Evolutionary conservation across 2,797 vertebrate species (phyloP).

Genomic region (Austrolebias charrua): DNA sequence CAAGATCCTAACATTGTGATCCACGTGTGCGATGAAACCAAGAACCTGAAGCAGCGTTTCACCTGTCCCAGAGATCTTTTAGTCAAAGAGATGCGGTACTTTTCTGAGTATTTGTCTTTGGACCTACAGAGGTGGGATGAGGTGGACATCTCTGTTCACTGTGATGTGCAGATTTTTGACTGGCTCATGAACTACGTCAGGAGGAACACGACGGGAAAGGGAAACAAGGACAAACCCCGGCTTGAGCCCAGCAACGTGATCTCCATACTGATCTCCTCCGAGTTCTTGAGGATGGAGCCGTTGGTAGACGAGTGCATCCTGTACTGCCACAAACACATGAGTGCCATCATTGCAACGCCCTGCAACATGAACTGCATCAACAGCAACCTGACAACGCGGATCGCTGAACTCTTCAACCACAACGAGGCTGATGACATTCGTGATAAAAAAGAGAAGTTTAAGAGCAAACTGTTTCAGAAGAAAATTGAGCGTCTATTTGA

Average conservation of each 20-base stretch:
- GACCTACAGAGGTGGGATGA: slow-evolving; percentile 96
- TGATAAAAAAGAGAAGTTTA: slow-evolving; percentile 98
- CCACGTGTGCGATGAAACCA: slow-evolving; percentile 97
- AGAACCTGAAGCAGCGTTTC: slow-evolving; percentile 97
- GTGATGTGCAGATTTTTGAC: slow-evolving; percentile 97
- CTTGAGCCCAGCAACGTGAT: slow-evolving; percentile 99
- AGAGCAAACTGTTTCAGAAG: slow-evolving; percentile 99
- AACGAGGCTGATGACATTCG: slow-evolving; percentile 92
- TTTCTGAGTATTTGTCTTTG: slow-evolving; percentile 93
- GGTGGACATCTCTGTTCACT: slow-evolving; percentile 98
- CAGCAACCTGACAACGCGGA: slow-evolving; percentile 87
- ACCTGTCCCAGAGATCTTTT: slow-evolving; percentile 93
- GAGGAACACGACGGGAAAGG: slow-evolving; percentile 84
- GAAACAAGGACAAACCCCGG: slow-evolving; percentile 83
- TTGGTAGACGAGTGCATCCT: slow-evolving; percentile 95
- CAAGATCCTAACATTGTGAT: slow-evolving; percentile 97
- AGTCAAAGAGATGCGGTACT: slow-evolving; percentile 98
- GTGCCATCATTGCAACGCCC: slow-evolving; percentile 90
- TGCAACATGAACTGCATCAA: slow-evolving; percentile 99
- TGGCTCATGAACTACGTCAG: slow-evolving; percentile 98
- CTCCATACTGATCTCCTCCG: slow-evolving; percentile 99
- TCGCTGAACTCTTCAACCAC: slow-evolving; percentile 92
- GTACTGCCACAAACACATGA: slow-evolving; percentile 97
- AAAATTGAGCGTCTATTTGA: slow-evolving; percentile 96
- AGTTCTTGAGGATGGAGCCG: slow-evolving; percentile 99